Base-by-base conservation (phyloP, 2,113 vertebrate species). In the Ciconia maguari region DNA sequence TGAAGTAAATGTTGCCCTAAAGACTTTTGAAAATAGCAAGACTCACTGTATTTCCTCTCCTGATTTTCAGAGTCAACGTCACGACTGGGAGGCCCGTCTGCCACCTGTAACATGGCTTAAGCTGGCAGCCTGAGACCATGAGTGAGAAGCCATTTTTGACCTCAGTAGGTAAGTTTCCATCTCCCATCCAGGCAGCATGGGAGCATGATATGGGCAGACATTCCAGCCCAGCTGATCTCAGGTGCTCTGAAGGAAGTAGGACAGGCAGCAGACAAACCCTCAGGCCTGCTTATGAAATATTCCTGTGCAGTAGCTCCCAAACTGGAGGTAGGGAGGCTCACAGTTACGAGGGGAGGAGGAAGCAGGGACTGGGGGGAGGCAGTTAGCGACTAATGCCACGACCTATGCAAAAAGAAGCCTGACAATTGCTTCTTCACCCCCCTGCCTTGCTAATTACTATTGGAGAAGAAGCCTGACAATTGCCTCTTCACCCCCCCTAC, bases 261-360 rank as follows among this genome's bases (percentile, higher is more conserved):
- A 51, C 70, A 94, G 54, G 75, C 87, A 95, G 81, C 95, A 97
- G 91, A 91, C 93, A 90, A 94, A 91, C 62, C 95, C 93, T 96
- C 71, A 25, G 95, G 95, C 81, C 81, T 86, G 42, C 42, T 93
- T 70, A 30, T 90, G 87, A 96, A 87, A 93, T 83, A 48, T 26
- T 69, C 70, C 38, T 62, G 9, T 93, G 41, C 70, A 36, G 58
- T 27, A 78, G 68, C 82, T 95, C 58, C 87, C 51, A 5, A 54
- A 80, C 64, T 26, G 41, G 57, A 72, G 29, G 18, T 7, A 25
- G 87, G 49, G 42, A 93, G 54, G 42, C 49, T 84, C 70, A 30
- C 36, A 18, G 72, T 78, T 72, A 71, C 4, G 13, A 15, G 55
- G 46, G 17, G 3, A 88, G 82, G 74, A 93, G 90, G 87, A 94